These are phyloP conservation scores for Anthoscopus minutus DNA, from an alignment of 2,113 vertebrate genomes.

Conservation along the genomic window DNA sequence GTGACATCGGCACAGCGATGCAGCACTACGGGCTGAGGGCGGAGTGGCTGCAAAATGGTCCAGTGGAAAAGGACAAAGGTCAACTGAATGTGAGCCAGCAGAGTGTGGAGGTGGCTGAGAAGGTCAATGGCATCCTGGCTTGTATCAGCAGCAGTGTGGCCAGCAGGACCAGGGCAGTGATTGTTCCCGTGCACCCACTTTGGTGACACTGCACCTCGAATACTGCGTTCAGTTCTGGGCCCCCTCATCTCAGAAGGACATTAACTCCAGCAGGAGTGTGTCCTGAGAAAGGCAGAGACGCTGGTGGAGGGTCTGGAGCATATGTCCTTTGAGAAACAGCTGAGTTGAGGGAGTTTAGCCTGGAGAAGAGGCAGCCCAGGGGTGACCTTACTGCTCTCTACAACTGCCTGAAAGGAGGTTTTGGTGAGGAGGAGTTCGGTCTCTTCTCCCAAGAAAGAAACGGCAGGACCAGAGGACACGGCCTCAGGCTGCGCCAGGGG, in stretches of 20 bases:
- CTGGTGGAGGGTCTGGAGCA: background rate
- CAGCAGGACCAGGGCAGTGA: background rate
- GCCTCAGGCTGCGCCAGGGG: background rate
- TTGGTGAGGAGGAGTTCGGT: too few relatives aligned
- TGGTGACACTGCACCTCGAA: background rate
- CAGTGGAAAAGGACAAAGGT: background rate
- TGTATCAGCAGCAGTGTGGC: too few relatives aligned
- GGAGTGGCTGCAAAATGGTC: background rate
- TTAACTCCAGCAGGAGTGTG: fast-evolving
- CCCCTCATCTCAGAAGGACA: background rate
- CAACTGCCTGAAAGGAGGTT: too few relatives aligned
- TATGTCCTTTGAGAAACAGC: background rate
- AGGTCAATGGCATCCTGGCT: too few relatives aligned
- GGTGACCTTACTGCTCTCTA: too few relatives aligned
- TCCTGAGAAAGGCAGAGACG: background rate
- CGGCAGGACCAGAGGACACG: background rate
- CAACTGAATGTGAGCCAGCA: background rate
- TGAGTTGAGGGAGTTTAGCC: background rate
- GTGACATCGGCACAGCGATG: background rate
- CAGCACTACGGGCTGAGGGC: too few relatives aligned
- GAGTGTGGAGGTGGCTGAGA: background rate
- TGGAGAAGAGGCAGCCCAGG: background rate
- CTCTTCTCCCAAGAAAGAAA: background rate
- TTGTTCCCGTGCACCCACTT: background rate
- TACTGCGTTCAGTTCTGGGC: background rate